phyloP scores from a whole-genome alignment of 2,888 invertebrate species.

The Andrena flavipes region DNA sequence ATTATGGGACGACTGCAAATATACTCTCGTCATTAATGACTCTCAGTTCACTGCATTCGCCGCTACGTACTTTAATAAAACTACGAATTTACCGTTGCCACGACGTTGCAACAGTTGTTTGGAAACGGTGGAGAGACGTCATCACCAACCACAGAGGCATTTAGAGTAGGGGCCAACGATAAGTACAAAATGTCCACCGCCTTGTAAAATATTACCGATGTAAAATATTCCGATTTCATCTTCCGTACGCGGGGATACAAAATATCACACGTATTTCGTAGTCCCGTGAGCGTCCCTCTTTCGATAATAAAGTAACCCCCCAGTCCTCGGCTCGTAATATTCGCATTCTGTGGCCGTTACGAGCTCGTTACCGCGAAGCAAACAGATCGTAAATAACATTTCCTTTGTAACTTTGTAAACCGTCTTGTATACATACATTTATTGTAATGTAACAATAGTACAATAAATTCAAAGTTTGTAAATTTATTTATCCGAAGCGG shows the following conservation, averaged over 20 bases:
- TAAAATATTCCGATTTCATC: too few relatives aligned
- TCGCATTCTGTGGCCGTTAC: neutral
- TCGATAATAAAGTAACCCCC: too few relatives aligned
- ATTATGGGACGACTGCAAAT: neutral
- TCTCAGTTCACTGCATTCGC: neutral
- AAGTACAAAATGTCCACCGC: neutral
- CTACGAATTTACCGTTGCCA: neutral
- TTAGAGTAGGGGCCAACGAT: neutral
- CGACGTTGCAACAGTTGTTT: neutral
- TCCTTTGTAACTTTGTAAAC: constrained; percentile 59
- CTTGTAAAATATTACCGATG: too few relatives aligned
- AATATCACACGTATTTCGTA: too few relatives aligned
- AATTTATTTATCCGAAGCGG: constrained; percentile 61
- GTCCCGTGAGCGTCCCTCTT: too few relatives aligned
- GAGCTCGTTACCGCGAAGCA: constrained; percentile 1
- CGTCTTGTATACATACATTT: constrained; percentile 65
- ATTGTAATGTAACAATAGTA: constrained; percentile 65
- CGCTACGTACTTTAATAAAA: neutral
- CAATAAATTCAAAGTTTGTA: constrained; percentile 61
- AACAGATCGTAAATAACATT: constrained; percentile 46
- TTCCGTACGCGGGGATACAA: too few relatives aligned
- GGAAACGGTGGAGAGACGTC: neutral
- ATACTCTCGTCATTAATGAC: neutral
- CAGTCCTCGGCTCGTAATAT: neutral
- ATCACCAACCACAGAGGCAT: neutral